Percentiles rank a stretch among this genome's conserved stretches.
These are phyloP conservation scores for Anser brachyrhynchus DNA, from an alignment of 2,113 vertebrate genomes.

Conservation along the genomic window DNA sequence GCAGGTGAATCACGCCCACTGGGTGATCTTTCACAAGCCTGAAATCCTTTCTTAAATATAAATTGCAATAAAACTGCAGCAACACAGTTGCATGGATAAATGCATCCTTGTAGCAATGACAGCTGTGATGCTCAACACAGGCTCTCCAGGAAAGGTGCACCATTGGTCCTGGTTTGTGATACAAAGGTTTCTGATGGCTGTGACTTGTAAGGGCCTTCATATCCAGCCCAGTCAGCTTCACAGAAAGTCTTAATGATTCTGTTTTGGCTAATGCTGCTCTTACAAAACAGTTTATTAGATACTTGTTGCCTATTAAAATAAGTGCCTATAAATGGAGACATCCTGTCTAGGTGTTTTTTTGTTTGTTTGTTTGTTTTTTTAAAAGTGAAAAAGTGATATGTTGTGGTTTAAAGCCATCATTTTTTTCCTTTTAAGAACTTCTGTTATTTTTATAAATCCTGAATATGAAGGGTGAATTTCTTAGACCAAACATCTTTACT, in stretches of 20 bases:
- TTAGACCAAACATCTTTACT: neutral
- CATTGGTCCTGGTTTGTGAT: neutral
- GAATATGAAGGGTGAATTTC: neutral
- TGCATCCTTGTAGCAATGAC: rapidly evolving
- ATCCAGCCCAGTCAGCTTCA: neutral
- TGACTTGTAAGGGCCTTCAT: neutral
- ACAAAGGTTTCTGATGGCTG: neutral
- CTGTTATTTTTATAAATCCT: neutral
- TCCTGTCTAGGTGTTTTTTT: neutral
- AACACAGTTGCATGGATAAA: neutral
- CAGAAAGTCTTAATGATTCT: neutral
- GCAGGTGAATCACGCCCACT: neutral
- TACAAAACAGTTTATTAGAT: neutral
- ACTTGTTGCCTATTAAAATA: neutral
- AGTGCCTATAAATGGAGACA: neutral
- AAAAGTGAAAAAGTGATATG: no score
- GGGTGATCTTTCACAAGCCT: neutral
- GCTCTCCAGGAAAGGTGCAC: neutral
- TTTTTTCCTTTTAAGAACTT: neutral
- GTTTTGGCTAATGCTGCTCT: neutral
- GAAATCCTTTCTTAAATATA: neutral
- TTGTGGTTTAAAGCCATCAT: neutral
- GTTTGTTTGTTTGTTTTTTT: no score
- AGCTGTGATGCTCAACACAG: neutral
- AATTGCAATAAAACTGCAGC: neutral